Evolutionary conservation across 2,797 vertebrate genomes (phyloP).

Genomic region (Champsocephalus gunnari): DNA sequence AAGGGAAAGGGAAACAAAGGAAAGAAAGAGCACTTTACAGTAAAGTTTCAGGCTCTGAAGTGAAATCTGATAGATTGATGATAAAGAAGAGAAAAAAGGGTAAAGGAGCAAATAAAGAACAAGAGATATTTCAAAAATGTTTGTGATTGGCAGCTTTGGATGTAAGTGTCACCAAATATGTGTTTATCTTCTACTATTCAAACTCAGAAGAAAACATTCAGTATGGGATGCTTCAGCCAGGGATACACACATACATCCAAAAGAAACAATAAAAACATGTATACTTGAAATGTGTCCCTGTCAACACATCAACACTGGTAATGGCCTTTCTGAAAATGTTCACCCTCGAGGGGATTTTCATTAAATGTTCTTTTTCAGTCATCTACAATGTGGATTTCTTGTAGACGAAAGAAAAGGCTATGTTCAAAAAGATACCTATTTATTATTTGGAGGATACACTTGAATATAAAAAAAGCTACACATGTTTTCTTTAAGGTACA

Average conservation of each 20-base stretch:
- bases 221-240: conserved; percentile 14
- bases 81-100: neutral
- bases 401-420: no score
- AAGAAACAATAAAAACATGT: neutral
- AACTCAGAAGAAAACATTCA: conserved; percentile 29
- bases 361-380: no score
- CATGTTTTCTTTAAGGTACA: conserved; percentile 36
- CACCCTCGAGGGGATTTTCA: no score
- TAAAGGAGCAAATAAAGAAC: neutral
- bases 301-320: no score
- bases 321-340: no score
- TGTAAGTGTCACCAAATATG: neutral
- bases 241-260: conserved; percentile 12
- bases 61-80: no score
- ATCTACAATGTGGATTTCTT: no score
- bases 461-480: neutral
- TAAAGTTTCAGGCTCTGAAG: neutral
- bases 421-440: no score
- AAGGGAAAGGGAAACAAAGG: neutral
- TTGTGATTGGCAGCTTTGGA: neutral
- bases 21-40: neutral
- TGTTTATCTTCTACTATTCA: neutral
- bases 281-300: no score
- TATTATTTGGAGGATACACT: neutral
- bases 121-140: neutral